phyloP scores from a whole-genome alignment of 2,113 vertebrate genomes.

The Spea multiplicata region DNA sequence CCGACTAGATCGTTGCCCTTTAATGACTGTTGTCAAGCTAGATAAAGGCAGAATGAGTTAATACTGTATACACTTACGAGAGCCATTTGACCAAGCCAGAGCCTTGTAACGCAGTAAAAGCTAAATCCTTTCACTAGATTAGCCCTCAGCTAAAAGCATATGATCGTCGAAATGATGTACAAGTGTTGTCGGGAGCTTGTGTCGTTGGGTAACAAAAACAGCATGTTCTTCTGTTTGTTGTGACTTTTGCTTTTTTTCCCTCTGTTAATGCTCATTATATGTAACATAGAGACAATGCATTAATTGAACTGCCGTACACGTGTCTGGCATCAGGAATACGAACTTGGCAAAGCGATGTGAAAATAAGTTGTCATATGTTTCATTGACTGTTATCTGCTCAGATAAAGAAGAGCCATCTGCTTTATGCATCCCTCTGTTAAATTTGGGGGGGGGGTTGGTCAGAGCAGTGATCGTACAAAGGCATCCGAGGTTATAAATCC shows the following conservation, averaged over 20 bases:
- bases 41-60: not conserved
- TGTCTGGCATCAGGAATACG: conserved; percentile 10
- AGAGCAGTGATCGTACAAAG: not conserved
- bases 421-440: conserved; percentile 17
- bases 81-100: not conserved
- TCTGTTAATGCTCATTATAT: conserved; percentile 7
- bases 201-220: not conserved
- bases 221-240: conserved; percentile 18
- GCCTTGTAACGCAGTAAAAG: not conserved
- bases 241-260: not conserved
- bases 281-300: conserved; percentile 17
- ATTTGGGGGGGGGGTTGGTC: not conserved
- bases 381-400: conserved; percentile 26
- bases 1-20: not conserved
- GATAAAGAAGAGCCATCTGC: conserved; percentile 19
- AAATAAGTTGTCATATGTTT: conserved; percentile 30
- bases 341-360: conserved; percentile 19
- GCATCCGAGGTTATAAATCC: not conserved
- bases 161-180: conserved; percentile 14
- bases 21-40: not conserved
- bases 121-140: not conserved
- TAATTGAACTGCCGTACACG: conserved; percentile 5
- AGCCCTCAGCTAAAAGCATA: conserved; percentile 21
- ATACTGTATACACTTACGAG: not conserved
- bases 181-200: not conserved